These are phyloP conservation scores for Nomada lathburiana DNA, from an alignment of 2,888 invertebrate species.

Conservation along the genomic window DNA sequence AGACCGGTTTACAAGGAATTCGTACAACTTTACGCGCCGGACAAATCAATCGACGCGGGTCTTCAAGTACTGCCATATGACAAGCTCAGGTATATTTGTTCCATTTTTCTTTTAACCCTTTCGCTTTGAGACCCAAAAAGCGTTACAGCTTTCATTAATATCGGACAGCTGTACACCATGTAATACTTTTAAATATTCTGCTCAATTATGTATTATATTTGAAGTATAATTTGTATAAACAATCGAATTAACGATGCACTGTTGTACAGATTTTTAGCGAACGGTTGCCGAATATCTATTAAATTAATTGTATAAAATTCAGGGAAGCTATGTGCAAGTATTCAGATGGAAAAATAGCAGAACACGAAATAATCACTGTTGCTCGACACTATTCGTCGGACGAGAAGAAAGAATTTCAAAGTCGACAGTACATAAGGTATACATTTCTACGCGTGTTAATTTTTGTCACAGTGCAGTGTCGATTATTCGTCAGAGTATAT, in stretches of 20 bases:
- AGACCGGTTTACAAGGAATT: slow-evolving; percentile 91
- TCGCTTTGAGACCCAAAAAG: too few species aligned
- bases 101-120: background rate
- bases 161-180: too few species aligned
- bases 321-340: slow-evolving; percentile 89
- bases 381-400: slow-evolving; percentile 90
- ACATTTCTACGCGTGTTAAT: background rate
- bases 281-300: too few species aligned
- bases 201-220: too few species aligned
- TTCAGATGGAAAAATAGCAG: slow-evolving; percentile 89
- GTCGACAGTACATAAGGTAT: slow-evolving; percentile 81
- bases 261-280: too few species aligned
- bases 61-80: slow-evolving; percentile 81
- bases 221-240: too few species aligned
- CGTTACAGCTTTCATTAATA: too few species aligned
- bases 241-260: too few species aligned
- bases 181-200: too few species aligned
- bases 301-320: slow-evolving; percentile 28
- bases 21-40: slow-evolving; percentile 88
- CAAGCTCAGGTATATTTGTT: slow-evolving; percentile 81
- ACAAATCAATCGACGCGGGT: slow-evolving; percentile 72
- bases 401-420: slow-evolving; percentile 81
- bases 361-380: slow-evolving; percentile 93
- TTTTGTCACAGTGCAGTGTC: too few species aligned
- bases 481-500: too few species aligned